Conservation (phyloP, 2,113 vertebrate genomes). For the Odontophorus gujanensis region DNA sequence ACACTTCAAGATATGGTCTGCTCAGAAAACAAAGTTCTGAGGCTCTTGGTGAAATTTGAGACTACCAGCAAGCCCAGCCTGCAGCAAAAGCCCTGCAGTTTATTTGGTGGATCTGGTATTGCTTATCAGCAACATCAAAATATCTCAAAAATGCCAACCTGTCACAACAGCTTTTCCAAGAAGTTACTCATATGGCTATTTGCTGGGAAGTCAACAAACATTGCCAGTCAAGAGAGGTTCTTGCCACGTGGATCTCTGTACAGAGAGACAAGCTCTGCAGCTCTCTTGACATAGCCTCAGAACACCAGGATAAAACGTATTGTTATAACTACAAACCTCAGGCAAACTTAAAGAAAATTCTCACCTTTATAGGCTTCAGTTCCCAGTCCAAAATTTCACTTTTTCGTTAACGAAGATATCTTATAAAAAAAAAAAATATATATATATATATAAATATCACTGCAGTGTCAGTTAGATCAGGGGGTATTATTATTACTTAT, state of each 20-base stretch:
- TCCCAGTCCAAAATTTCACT: background rate
- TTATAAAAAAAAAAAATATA: background rate
- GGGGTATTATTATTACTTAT: background rate
- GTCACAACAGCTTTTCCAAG: conserved; percentile 2
- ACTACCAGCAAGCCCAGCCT: background rate
- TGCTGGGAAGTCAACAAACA: background rate
- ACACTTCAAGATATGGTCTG: background rate
- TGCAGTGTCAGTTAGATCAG: background rate
- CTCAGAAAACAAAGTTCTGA: background rate
- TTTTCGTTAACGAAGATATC: background rate
- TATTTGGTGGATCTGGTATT: background rate
- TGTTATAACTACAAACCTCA: background rate
- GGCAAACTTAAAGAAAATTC: background rate
- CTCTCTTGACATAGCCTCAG: accelerated
- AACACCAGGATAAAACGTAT: background rate
- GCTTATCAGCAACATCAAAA: conserved; percentile 31
- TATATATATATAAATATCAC: background rate
- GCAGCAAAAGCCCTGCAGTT: accelerated
- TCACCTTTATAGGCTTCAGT: background rate
- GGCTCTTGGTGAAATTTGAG: background rate
- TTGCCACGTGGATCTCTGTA: background rate
- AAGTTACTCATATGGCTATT: background rate
- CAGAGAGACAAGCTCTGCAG: background rate
- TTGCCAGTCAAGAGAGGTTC: background rate
- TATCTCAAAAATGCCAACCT: background rate